These are phyloP conservation scores for Parnassius apollo DNA, from an alignment of 2,888 invertebrate species.

Conservation along the genomic window DNA sequence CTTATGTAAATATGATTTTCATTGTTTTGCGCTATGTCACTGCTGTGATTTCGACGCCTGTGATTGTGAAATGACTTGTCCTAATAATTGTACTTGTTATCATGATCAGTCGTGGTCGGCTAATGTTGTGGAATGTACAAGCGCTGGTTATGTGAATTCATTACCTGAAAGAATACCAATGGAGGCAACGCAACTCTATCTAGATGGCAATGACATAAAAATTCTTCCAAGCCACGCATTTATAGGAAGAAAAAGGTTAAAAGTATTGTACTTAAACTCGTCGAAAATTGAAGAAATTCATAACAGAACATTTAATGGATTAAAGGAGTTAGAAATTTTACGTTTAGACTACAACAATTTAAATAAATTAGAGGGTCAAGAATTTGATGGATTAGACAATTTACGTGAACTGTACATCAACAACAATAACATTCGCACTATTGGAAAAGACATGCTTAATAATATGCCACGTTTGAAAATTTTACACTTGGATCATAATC, in stretches of 20 bases:
- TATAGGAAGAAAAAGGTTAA: constrained; percentile 90
- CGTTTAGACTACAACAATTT: constrained; percentile 89
- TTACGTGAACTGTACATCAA: constrained; percentile 87
- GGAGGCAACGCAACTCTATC: constrained; percentile 93
- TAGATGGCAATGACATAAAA: constrained; percentile 91
- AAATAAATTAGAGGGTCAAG: constrained; percentile 86
- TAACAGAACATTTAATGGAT: constrained; percentile 92
- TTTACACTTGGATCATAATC: constrained; percentile 87
- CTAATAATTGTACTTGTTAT: constrained; percentile 92
- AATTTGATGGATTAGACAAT: constrained; percentile 89
- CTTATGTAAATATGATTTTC: constrained; percentile 90
- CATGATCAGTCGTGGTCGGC: constrained; percentile 93
- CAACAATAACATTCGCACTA: constrained; percentile 85
- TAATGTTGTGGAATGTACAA: constrained; percentile 91
- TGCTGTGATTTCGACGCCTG: constrained; percentile 96
- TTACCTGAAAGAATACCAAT: constrained; percentile 92
- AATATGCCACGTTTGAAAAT: constrained; percentile 84
- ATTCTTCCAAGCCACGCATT: constrained; percentile 90
- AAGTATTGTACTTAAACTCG: constrained; percentile 87
- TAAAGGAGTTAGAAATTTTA: constrained; percentile 87
- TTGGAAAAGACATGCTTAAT: constrained; percentile 87
- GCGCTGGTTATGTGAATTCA: constrained; percentile 84
- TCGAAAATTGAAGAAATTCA: constrained; percentile 89
- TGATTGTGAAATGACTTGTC: constrained; percentile 96
- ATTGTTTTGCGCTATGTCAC: constrained; percentile 93